A percentile compares a stretch with the other conserved stretches of the same genome.
Conservation (phyloP, 2,113 vertebrate genomes). For the Atlantisia rogersi region DNA sequence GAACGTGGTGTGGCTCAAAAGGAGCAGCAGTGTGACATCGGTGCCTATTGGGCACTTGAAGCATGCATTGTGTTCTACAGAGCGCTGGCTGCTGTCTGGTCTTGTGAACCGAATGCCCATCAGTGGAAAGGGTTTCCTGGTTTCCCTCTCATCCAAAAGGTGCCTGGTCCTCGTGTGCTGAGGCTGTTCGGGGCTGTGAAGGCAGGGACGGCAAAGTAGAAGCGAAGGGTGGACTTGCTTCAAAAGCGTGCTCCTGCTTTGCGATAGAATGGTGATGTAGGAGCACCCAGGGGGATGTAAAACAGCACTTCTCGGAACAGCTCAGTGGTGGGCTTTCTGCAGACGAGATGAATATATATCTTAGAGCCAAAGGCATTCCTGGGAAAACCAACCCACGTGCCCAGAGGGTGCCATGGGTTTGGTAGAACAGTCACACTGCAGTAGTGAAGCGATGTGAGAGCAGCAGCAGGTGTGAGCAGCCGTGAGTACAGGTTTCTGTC, state of each 20-base stretch:
- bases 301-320: background rate
- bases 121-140: background rate
- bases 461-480: background rate
- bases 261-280: background rate
- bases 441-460: background rate
- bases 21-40: background rate
- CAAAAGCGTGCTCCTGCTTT: background rate
- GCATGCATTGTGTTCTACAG: background rate
- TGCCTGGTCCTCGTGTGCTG: accelerated
- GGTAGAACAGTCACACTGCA: accelerated
- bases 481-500: background rate
- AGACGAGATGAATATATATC: background rate
- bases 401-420: background rate
- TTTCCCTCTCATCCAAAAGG: background rate
- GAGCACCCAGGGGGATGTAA: background rate
- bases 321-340: background rate
- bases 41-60: background rate
- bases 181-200: background rate
- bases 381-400: accelerated
- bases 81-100: background rate
- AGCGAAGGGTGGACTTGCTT: background rate
- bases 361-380: background rate
- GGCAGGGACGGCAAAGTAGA: constrained; percentile 1
- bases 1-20: background rate
- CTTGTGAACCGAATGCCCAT: background rate